Conservation (phyloP, 2,888 invertebrate species). For the Ditylenchus weischeri region DNA sequence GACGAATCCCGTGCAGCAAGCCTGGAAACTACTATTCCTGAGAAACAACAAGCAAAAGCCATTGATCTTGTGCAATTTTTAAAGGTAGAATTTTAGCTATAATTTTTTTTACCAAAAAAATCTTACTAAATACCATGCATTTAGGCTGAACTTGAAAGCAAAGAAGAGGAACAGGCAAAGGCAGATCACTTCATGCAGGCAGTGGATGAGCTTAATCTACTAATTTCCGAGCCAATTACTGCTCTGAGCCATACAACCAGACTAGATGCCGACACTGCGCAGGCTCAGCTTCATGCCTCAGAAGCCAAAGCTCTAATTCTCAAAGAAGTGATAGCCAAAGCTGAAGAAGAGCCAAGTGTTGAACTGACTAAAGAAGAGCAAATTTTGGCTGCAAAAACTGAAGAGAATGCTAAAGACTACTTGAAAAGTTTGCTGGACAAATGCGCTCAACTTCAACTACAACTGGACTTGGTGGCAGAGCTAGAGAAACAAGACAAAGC, state of each 20-base stretch:
- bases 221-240: neutral
- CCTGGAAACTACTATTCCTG: neutral
- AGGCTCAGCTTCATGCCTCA: neutral
- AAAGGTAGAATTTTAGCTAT: constrained; percentile 4
- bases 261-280: neutral
- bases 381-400: neutral
- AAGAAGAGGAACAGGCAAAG: neutral
- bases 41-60: neutral
- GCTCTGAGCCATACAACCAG: neutral
- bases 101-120: neutral
- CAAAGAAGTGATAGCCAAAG: neutral
- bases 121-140: neutral
- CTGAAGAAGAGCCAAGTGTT: neutral
- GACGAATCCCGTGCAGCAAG: neutral
- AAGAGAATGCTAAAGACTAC: neutral
- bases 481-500: neutral
- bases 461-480: neutral
- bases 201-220: neutral
- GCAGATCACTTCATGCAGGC: neutral
- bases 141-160: neutral
- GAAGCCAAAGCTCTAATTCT: neutral
- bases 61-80: neutral
- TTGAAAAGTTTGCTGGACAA: neutral
- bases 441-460: neutral
- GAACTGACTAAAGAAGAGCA: neutral